These are phyloP conservation scores for Creontiades dilutus DNA, from an alignment of 2,888 invertebrate genomes.

Conservation along the genomic window DNA sequence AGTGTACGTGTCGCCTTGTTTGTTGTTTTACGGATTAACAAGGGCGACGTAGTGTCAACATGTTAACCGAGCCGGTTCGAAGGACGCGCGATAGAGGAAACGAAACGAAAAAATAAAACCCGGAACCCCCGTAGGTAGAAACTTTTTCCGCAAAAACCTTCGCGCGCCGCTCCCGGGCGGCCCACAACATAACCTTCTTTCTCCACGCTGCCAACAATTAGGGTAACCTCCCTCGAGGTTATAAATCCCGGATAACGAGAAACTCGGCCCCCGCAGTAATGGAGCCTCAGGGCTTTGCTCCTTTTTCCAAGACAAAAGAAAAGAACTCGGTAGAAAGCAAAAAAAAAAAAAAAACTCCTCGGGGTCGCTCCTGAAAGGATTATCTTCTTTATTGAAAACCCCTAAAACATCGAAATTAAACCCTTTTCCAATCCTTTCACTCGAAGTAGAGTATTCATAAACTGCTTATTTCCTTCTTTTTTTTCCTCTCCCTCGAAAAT, in stretches of 20 bases:
- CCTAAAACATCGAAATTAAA: constrained; percentile 36
- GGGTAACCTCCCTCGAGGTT: constrained; percentile 34
- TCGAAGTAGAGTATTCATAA: constrained; percentile 28
- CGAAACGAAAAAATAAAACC: no score
- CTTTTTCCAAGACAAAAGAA: constrained; percentile 27
- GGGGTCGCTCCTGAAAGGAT: constrained; percentile 17
- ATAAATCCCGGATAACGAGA: constrained; percentile 39
- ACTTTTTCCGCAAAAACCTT: not conserved
- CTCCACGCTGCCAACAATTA: not conserved
- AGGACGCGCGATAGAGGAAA: no score
- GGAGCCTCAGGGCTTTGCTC: constrained; percentile 1
- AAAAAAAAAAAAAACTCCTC: constrained; percentile 8
- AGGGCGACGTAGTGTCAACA: no score
- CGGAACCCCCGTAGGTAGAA: no score
- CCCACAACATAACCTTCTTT: constrained; percentile 17
- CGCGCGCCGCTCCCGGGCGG: not conserved
- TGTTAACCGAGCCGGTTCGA: no score
- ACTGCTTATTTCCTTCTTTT: not conserved
- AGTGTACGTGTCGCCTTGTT: no score
- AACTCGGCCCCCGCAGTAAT: constrained; percentile 1
- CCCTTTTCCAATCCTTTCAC: constrained; percentile 7
- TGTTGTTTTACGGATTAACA: no score
- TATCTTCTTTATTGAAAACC: constrained; percentile 13
- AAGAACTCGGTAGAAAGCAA: not conserved
- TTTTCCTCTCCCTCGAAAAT: not conserved